phyloP scores from a whole-genome alignment of 2,797 vertebrate species.

The Luscinia luscinia region DNA sequence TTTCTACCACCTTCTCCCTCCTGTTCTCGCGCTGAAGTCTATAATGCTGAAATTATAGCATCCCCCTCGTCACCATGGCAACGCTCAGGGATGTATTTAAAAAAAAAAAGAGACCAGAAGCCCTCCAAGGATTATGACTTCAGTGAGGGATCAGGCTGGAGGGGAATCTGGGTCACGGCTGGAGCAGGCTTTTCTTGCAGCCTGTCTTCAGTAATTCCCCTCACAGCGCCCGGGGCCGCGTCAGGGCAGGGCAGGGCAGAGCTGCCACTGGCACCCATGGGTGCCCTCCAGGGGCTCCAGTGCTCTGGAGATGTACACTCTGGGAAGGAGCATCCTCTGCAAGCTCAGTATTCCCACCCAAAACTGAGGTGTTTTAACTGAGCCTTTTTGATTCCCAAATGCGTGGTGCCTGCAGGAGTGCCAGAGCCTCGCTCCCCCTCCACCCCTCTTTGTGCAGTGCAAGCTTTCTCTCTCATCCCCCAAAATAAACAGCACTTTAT shows the following conservation, averaged over 20 bases:
- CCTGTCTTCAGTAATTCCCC: constrained; percentile 34
- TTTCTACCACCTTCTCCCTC: constrained; percentile 36
- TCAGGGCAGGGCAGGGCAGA: background rate
- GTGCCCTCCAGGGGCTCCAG: background rate
- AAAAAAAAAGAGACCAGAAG: constrained; percentile 18
- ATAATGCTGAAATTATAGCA: constrained; percentile 47
- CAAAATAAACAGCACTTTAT: constrained; percentile 23
- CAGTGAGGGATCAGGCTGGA: constrained; percentile 52
- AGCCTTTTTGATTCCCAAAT: background rate
- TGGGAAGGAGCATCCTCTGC: background rate
- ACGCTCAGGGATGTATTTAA: constrained; percentile 25
- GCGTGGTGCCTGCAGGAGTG: background rate
- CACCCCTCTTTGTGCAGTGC: background rate
- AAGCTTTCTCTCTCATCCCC: constrained; percentile 41
- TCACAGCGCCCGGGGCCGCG: background rate
- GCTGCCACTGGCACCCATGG: background rate
- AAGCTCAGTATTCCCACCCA: background rate
- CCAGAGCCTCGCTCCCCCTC: background rate
- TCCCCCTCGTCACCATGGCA: constrained; percentile 35
- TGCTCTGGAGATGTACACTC: background rate
- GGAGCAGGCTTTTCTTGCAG: constrained; percentile 36
- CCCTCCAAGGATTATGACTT: constrained; percentile 57
- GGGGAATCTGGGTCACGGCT: constrained; percentile 62
- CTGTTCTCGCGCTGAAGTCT: background rate
- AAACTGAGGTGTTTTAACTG: background rate